Evolutionary conservation across 2,797 vertebrate species (phyloP), one percentile per base, ranked within the genome.

Genomic region (Poecilia velifera): DNA sequence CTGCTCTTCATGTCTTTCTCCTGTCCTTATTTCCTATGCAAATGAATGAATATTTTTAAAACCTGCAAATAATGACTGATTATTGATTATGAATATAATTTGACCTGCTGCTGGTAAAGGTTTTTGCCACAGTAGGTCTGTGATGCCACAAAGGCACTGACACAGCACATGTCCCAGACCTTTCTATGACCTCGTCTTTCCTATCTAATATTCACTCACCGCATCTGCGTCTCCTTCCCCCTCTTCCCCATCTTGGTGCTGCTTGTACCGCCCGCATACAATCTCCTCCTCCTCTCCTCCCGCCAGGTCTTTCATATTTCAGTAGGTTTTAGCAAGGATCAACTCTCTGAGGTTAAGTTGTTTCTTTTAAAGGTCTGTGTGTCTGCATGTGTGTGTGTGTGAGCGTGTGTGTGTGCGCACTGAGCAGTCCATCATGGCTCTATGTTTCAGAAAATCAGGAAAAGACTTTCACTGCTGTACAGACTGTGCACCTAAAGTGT

Each of bases 311-410:
- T 94, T 91, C 91, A 93, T 93, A 91, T 93, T 93, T 94, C 76
- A 93, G 90, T 89, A 92, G 90, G 87, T 91, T 92, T 93, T 92
- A 92, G 90, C 90, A 87, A 84, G 84, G 90, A 93, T 93, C 84
- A 90, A 92, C 86, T 92, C 90, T 92, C 89, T 83, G 86, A 93
- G 92, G 92, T 93, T 93, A 91, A 93, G 86, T 89, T 89, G 87
- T 90, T 93, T 86, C 83, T 87, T 90, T 82, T 79, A 84, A 72
- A 86, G 81, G 80, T 86, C 78, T 70, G 73, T 71, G 73, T 72
- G 55, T 76, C 71, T 51, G 57, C 80, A 75, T 76, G 73, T 57
- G 53, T 14, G 34, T 14, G 34, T 20, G 59, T 73, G 74, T 72
- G 73, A 53, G 62, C 78, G 74, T 74, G 73, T 62, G 64, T 79